Evolutionary conservation across 2,113 vertebrate species (phyloP).

Genomic region (Hippopotamus amphibius): DNA sequence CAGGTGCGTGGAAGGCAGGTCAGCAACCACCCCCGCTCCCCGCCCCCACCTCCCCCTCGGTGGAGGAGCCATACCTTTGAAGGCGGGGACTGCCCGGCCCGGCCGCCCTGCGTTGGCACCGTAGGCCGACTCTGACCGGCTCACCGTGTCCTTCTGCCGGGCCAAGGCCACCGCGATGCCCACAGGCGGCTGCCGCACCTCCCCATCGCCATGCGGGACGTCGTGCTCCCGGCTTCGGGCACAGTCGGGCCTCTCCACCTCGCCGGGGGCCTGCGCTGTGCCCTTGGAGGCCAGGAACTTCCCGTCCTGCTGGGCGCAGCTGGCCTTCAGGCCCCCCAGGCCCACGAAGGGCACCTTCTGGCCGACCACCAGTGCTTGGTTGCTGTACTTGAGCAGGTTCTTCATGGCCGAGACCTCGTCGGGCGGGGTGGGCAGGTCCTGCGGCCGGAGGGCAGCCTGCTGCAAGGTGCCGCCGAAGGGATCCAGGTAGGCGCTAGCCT

Average conservation of each 20-base stretch:
- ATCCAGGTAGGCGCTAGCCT: constrained; percentile 92
- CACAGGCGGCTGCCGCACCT: constrained; percentile 96
- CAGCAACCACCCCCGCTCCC: too few species aligned
- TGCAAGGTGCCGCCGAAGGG: constrained; percentile 87
- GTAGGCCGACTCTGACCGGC: constrained; percentile 88
- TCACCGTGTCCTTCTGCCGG: constrained; percentile 93
- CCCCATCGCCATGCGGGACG: constrained; percentile 88
- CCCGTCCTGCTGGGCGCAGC: constrained; percentile 93
- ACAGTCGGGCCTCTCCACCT: constrained; percentile 93
- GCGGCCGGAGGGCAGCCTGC: constrained; percentile 85
- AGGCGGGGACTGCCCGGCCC: constrained; percentile 87
- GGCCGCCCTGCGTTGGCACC: constrained; percentile 87
- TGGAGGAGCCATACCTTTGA: constrained; percentile 89
- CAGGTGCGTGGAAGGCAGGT: background rate
- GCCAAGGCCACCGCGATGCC: constrained; percentile 97
- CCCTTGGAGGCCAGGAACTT: constrained; percentile 90
- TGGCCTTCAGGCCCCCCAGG: constrained; percentile 92
- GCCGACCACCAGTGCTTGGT: constrained; percentile 93
- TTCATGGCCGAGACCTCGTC: constrained; percentile 96
- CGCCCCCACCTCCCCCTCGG: background rate
- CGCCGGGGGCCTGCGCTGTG: constrained; percentile 88
- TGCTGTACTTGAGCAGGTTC: constrained; percentile 97
- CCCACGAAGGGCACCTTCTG: constrained; percentile 94
- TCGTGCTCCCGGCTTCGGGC: constrained; percentile 92
- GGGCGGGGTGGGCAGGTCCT: constrained; percentile 90